These are phyloP conservation scores for Drosophila bipectinata DNA, from an alignment of 1,140 invertebrate genomes.

Conservation along the genomic window DNA sequence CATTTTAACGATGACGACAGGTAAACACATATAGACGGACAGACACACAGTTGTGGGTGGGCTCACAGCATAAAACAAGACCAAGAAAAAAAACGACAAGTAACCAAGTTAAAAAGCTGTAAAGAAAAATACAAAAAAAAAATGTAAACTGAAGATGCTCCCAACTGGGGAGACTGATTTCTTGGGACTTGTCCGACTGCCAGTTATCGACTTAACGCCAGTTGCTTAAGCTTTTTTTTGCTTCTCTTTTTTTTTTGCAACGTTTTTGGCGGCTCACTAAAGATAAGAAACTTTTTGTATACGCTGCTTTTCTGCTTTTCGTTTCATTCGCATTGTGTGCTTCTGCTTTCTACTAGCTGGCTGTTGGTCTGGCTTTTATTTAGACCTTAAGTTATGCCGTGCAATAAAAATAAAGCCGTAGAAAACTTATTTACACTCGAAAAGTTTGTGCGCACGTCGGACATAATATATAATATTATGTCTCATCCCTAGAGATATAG, in stretches of 20 bases:
- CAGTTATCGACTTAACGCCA: constrained; percentile 14
- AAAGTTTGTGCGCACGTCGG: constrained; percentile 43
- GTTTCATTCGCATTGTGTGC: constrained; percentile 1
- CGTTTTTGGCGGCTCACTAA: constrained; percentile 31
- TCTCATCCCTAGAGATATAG: neutral
- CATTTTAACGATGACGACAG: constrained; percentile 56
- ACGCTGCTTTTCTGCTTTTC: constrained; percentile 22
- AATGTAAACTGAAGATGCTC: neutral
- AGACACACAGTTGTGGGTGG: constrained; percentile 72
- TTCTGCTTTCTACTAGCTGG: constrained; percentile 6
- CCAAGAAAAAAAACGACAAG: constrained; percentile 24
- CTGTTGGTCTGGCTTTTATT: constrained; percentile 37
- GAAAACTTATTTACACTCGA: constrained; percentile 61
- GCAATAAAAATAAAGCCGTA: constrained; percentile 62
- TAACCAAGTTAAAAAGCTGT: constrained; percentile 1
- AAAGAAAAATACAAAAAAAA: constrained; percentile 1
- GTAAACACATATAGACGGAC: constrained; percentile 36
- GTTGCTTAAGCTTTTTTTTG: constrained; percentile 15
- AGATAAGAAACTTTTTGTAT: constrained; percentile 46
- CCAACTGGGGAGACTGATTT: neutral
- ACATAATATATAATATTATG: no score
- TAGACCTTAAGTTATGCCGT: constrained; percentile 70
- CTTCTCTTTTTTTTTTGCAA: constrained; percentile 22
- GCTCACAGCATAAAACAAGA: constrained; percentile 44
- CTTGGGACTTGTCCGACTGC: neutral